Evolutionary conservation across 1,140 invertebrate genomes (phyloP).

Genomic region (Atopsyche davidsoni): DNA sequence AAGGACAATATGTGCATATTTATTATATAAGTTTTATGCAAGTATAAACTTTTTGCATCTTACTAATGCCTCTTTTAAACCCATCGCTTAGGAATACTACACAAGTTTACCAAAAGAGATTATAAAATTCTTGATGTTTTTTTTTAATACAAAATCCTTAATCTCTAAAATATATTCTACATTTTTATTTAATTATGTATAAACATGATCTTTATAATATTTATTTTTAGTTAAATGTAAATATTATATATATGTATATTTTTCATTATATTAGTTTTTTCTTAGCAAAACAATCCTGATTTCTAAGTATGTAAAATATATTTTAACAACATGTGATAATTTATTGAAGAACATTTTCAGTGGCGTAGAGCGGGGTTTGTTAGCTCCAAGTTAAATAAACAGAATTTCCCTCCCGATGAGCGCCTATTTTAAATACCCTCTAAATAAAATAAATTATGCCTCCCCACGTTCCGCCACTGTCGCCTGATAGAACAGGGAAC

Average conservation of each 20-base stretch:
- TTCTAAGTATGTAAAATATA: neutral
- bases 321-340: neutral
- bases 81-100: too few species aligned
- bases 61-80: too few species aligned
- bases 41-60: too few species aligned
- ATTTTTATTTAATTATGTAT: too few species aligned
- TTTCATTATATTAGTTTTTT: neutral
- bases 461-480: conserved; percentile 21
- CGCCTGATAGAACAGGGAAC: too few species aligned
- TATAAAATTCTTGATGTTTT: too few species aligned
- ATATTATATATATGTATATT: neutral
- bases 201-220: too few species aligned
- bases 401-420: conserved; percentile 22
- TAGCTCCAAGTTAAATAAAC: conserved; percentile 27
- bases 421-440: conserved; percentile 28
- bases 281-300: neutral
- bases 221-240: neutral
- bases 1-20: too few species aligned
- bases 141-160: too few species aligned
- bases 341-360: conserved; percentile 3
- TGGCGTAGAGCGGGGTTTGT: conserved; percentile 14
- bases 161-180: too few species aligned
- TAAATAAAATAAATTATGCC: conserved; percentile 32
- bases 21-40: too few species aligned
- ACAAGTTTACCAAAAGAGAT: too few species aligned